These are phyloP conservation scores for Neomonachus schauinslandi DNA, from an alignment of 2,113 vertebrate genomes.

Conservation along the genomic window DNA sequence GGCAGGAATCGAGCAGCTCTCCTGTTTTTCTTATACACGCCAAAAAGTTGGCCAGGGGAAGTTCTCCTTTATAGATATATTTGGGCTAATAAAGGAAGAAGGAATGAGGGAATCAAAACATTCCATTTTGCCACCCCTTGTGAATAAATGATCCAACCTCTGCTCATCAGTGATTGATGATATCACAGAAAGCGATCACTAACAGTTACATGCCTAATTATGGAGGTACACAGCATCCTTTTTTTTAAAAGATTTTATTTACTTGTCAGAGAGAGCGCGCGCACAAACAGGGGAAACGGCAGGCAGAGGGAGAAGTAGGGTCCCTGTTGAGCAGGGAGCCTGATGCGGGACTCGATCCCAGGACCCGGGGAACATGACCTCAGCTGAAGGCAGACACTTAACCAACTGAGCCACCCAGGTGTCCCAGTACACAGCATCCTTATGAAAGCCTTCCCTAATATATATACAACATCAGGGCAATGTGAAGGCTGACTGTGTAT, in stretches of 20 bases:
- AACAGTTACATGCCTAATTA: not conserved
- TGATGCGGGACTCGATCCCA: too few species aligned
- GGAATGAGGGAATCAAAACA: not conserved
- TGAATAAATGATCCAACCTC: not conserved
- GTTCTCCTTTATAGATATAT: not conserved
- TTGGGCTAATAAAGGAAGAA: constrained; percentile 1
- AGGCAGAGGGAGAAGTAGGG: too few species aligned
- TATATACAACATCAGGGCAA: not conserved
- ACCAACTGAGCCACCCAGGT: too few species aligned
- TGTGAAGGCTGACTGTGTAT: not conserved
- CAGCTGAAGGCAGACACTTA: too few species aligned
- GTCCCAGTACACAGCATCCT: not conserved
- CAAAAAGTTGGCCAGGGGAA: not conserved
- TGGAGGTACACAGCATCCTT: not conserved
- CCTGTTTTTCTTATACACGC: not conserved
- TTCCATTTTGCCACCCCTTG: not conserved
- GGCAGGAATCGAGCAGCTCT: not conserved
- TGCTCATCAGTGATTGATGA: not conserved
- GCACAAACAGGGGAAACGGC: too few species aligned
- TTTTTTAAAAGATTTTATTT: too few species aligned
- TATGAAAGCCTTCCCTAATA: not conserved
- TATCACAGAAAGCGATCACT: not conserved
- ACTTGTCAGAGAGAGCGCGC: too few species aligned
- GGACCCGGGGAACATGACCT: too few species aligned
- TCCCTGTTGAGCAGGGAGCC: too few species aligned